phyloP scores from a whole-genome alignment of 2,888 invertebrate genomes.

The Anticlea derivata region DNA sequence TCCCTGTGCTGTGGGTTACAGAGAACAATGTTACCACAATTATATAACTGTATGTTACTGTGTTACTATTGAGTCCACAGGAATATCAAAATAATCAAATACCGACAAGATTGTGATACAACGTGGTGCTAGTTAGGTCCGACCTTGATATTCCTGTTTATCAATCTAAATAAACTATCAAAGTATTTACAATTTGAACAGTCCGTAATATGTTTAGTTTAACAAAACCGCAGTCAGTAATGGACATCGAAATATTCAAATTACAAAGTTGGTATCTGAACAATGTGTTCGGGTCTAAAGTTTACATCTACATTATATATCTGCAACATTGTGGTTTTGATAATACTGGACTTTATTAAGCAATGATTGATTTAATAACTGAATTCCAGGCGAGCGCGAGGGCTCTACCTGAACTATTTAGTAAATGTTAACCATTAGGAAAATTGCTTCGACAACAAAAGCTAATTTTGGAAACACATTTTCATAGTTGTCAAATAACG shows the following conservation, averaged over 20 bases:
- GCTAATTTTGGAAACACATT: not conserved
- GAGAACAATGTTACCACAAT: no score
- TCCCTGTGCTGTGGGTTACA: no score
- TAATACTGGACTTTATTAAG: constrained; percentile 26
- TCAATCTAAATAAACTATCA: no score
- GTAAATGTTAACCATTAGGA: constrained; percentile 29
- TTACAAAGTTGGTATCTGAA: constrained; percentile 19
- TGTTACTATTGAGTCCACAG: no score
- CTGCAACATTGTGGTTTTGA: constrained; percentile 30
- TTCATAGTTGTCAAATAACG: not conserved
- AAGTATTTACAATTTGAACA: not conserved
- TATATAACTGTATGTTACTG: no score
- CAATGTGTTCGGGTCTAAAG: constrained; percentile 25
- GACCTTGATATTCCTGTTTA: no score
- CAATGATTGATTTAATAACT: constrained; percentile 34
- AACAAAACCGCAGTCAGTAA: constrained; percentile 9
- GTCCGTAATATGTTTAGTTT: constrained; percentile 2
- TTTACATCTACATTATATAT: constrained; percentile 14
- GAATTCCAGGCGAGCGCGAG: constrained; percentile 24
- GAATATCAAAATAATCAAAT: no score
- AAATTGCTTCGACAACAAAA: constrained; percentile 14
- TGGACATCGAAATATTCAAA: constrained; percentile 22
- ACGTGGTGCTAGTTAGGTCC: no score
- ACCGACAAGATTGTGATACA: no score
- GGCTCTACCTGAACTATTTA: constrained; percentile 24